Evolutionary conservation across 2,113 vertebrate genomes (phyloP).

Genomic region (Ceyx margarethae): DNA sequence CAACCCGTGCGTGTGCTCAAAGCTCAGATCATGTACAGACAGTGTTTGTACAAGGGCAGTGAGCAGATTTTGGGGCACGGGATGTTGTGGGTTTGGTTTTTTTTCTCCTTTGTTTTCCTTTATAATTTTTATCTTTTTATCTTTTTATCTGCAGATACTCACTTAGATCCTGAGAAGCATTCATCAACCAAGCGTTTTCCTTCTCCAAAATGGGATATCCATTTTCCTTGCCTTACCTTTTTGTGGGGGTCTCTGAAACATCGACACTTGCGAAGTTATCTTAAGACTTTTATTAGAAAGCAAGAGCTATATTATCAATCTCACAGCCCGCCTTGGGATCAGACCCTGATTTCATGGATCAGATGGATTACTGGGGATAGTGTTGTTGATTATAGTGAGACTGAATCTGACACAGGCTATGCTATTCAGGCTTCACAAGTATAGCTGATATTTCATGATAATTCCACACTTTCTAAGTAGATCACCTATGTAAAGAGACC

Average conservation of each 20-base stretch:
- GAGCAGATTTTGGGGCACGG: rapidly evolving
- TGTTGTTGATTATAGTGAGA: background rate
- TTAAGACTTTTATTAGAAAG: background rate
- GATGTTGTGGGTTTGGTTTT: background rate
- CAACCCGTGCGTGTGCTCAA: background rate
- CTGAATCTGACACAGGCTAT: background rate
- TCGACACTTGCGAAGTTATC: background rate
- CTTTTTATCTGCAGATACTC: background rate
- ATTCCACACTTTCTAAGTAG: background rate
- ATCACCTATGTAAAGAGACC: background rate
- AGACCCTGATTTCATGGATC: background rate
- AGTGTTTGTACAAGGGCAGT: background rate
- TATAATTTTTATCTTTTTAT: too few relatives aligned
- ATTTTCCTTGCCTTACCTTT: background rate
- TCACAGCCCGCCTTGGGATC: background rate
- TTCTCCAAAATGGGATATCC: rapidly evolving
- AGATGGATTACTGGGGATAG: background rate
- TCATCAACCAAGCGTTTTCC: background rate
- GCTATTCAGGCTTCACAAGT: background rate
- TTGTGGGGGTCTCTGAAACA: background rate
- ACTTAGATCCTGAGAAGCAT: background rate
- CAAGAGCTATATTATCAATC: background rate
- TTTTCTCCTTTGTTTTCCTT: too few relatives aligned
- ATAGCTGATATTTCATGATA: background rate
- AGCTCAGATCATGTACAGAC: rapidly evolving